Evolutionary conservation across 1,140 invertebrate species (phyloP).

Genomic region (Cherax quadricarinatus): DNA sequence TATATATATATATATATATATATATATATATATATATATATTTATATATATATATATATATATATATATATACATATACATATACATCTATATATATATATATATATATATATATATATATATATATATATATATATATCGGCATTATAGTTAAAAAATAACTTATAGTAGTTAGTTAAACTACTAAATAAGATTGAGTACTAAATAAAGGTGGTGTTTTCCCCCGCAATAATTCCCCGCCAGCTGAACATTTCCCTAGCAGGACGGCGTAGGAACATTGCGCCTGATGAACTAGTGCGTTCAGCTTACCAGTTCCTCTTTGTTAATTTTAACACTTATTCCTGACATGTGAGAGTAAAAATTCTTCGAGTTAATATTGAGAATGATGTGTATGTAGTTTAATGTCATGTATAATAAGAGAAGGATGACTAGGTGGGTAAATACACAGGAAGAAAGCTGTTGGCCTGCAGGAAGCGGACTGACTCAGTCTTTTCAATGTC

Average conservation of each 20-base stretch:
- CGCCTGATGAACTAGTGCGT: not conserved
- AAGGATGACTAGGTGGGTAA: not conserved
- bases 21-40: too few species aligned
- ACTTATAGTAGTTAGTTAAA: too few species aligned
- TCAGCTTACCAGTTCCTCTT: not conserved
- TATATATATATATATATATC: too few species aligned
- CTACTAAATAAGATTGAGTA: too few species aligned
- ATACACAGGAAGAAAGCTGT: not conserved
- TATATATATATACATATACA: too few species aligned
- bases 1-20: too few species aligned
- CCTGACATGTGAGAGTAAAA: not conserved
- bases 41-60: too few species aligned
- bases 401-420: not conserved
- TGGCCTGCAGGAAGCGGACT: not conserved
- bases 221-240: not conserved
- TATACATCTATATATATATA: too few species aligned
- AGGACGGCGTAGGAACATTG: conserved; percentile 7
- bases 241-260: not conserved
- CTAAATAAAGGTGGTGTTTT: not conserved
- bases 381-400: not conserved
- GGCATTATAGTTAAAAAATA: too few species aligned
- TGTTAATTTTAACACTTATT: not conserved
- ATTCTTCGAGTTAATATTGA: not conserved
- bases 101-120: too few species aligned
- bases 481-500: not conserved